Base-by-base conservation (phyloP, 2,797 vertebrate genomes). In the Gila robusta region DNA sequence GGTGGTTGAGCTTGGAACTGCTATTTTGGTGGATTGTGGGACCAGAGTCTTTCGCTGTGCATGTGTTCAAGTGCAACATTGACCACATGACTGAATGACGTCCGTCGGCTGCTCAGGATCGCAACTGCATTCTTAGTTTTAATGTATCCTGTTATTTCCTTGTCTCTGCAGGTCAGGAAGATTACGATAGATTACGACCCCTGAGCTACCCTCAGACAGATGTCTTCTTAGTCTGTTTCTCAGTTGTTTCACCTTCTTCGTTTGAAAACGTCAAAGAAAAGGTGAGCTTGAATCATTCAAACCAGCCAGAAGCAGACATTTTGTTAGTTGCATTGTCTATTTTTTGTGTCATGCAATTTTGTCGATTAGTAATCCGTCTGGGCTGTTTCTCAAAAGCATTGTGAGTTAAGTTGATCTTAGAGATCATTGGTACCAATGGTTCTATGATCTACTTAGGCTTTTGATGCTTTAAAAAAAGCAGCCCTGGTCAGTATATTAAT, bases 201-300 rank as follows among this genome's bases (percentile, higher is more conserved):
- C 92, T 96, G 93, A 96, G 95, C 91, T 96, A 96, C 86, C 96
- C 96, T 44, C 96, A 96, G 92, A 96, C 96, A 76, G 96, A 96
- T 44, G 96, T 96, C 71, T 96, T 96, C 91, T 94, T 96, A 10
- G 96, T 96, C 91, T 96, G 96, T 91, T 96, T 96, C 90, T 96
- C 96, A 0, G 95, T 96, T 2, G 95, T 96, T 88, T 96, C 96
- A 19, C 96, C 96, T 49, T 96, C 96, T 87, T 96, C 96, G 26
- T 96, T 96, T 89, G 96, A 96, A 94, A 96, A 96, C n/a, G 96
- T 96, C 90, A 96, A 96, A 95, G 96, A 96, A 94, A 96, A 96
- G 94, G 96, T 92, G 89, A 87, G 91, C 90, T 2, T 82, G 16
- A 17, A 82, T 41, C 14, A 21, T 19, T 82, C 35, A 3, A 39